These are phyloP conservation scores for Scaeva pyrastri DNA, from an alignment of 2,888 invertebrate species.

Conservation along the genomic window DNA sequence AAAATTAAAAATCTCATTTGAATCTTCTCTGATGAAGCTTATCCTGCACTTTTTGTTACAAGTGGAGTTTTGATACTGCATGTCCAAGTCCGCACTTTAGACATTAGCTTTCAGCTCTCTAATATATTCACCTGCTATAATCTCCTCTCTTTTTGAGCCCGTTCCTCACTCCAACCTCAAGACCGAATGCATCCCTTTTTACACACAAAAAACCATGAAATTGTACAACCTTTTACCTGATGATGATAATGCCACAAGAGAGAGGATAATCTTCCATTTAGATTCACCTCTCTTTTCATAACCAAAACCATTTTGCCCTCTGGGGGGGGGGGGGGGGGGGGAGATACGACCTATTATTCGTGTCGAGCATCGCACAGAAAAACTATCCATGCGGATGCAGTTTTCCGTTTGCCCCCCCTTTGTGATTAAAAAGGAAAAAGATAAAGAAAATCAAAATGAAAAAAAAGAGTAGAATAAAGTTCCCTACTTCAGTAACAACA, in stretches of 20 bases:
- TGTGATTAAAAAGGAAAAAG: neutral
- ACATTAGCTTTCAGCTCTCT: neutral
- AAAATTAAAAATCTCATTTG: neutral
- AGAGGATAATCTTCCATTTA: slow-evolving; percentile 56
- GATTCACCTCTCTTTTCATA: slow-evolving; percentile 64
- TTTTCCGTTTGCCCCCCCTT: slow-evolving; percentile 9
- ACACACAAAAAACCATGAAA: slow-evolving; percentile 18
- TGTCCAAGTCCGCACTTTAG: slow-evolving; percentile 15
- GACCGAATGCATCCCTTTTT: slow-evolving; percentile 2
- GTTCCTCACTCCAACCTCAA: neutral
- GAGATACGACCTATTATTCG: slow-evolving; percentile 26
- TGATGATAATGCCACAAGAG: slow-evolving; percentile 4
- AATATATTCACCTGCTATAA: slow-evolving; percentile 29
- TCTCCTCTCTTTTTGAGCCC: slow-evolving; percentile 13
- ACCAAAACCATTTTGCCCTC: slow-evolving; percentile 63
- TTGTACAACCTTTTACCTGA: slow-evolving; percentile 27
- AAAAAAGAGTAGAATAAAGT: too few relatives aligned
- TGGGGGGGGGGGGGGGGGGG: too few relatives aligned
- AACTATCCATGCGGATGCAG: slow-evolving; percentile 57
- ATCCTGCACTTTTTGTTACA: neutral
- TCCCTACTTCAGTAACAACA: slow-evolving; percentile 19
- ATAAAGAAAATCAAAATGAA: neutral
- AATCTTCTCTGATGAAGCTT: slow-evolving; percentile 1
- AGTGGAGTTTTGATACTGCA: neutral
- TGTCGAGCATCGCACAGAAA: slow-evolving; percentile 17